Conservation (phyloP, 2,113 vertebrate species). For the Xiphophorus couchianus region DNA sequence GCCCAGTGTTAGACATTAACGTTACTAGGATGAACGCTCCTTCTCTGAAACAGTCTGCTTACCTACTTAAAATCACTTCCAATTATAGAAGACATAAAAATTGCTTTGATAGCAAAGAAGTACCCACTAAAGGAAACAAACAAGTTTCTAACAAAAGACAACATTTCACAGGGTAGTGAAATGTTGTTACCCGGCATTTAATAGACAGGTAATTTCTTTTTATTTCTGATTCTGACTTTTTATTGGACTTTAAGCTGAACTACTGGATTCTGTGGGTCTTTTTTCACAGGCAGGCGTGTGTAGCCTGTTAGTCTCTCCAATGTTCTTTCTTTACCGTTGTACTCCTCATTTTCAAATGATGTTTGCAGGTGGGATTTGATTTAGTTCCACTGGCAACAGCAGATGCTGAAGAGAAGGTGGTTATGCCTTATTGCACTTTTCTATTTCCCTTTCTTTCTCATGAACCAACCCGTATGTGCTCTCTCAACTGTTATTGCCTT, state of each 20-base stretch:
- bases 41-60: not conserved
- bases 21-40: not conserved
- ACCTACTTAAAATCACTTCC: not conserved
- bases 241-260: not conserved
- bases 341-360: conserved; percentile 28
- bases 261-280: not conserved
- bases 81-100: not conserved
- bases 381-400: conserved; percentile 48
- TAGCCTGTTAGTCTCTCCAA: conserved; percentile 15
- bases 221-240: conserved; percentile 6
- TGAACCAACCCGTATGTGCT: conserved; percentile 21
- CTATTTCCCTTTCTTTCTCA: conserved; percentile 14
- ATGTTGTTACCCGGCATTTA: not conserved
- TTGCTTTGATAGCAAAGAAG: not conserved
- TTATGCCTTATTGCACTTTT: conserved; percentile 64
- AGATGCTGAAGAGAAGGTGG: conserved; percentile 30
- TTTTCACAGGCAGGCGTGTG: not conserved
- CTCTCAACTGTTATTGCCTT: conserved; percentile 51
- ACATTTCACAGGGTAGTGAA: not conserved
- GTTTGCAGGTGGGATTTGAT: conserved; percentile 49
- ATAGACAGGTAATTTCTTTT: not conserved
- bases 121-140: not conserved
- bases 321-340: conserved; percentile 15
- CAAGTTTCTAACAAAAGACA: not conserved
- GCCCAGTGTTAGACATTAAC: not conserved